Base-by-base conservation (phyloP, 2,113 vertebrate species). In the Acrocephalus kingi region DNA sequence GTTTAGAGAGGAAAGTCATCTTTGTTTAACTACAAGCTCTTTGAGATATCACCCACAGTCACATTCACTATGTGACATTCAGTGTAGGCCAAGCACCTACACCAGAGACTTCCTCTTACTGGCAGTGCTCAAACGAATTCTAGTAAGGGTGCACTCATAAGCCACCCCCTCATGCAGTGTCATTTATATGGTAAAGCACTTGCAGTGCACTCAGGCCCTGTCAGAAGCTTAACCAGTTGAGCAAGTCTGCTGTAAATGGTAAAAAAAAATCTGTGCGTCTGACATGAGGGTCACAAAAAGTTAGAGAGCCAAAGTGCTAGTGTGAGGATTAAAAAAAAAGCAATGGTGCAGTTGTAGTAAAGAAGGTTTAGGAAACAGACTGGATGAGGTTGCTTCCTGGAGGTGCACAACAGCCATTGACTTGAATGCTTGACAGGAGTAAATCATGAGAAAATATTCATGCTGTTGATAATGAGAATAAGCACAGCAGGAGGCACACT, bases 41-140 rank as follows among this genome's bases (percentile, higher is more conserved):
- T 72, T n/a, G 39, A 79, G 48, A 10, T 75, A 24, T 2, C 35
- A 30, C 55, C 62, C 18, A 13, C 11, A 63, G 73, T 64, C 77
- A 63, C 52, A 4, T 66, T 89, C 25, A 14, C 28, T 51, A 0
- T 69, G 41, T 76, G 79, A 35, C 39, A 24, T 76, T 62, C 31
- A 48, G 18, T 16, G 12, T 37, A 56, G 62, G 15, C 49, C 67
- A 83, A 35, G 33, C 39, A 10, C 71, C 64, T 49, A 75, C 67
- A 75, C 11, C 52, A 72, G 64, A 66, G 28, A 7, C 43, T 48
- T 81, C 43, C 18, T 87, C 15, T 0, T 0, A 0, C 1, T 68
- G 83, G 33, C 48, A 82, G 52, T 35, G 56, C n/a, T 43, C 0
- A 39, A 39, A 39, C 11, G 37, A 39, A 39, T 39, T 39, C 37